A percentile compares a stretch with the other conserved stretches of the same genome.
Conservation (phyloP, 2,888 invertebrate genomes). For the Trichopoda pennipes region DNA sequence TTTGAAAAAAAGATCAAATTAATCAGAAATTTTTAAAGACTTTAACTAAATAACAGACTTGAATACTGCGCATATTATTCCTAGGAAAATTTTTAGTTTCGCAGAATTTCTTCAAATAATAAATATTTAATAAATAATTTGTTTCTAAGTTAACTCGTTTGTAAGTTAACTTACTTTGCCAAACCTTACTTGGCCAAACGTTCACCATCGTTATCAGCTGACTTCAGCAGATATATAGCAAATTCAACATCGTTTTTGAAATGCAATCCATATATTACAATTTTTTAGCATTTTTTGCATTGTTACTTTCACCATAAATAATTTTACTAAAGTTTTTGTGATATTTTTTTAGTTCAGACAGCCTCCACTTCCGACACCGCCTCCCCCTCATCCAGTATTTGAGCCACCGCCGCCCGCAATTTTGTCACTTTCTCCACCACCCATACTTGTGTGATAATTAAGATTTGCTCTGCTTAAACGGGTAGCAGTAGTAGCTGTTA, state of each 20-base stretch:
- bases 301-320: conserved; percentile 83
- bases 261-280: conserved; percentile 82
- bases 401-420: conserved; percentile 58
- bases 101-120: too few relatives aligned
- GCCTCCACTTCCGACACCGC: conserved; percentile 62
- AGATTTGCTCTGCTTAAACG: conserved; percentile 73
- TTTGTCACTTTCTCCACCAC: conserved; percentile 65
- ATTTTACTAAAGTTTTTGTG: conserved; percentile 81
- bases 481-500: too few relatives aligned
- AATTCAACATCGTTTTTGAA: conserved; percentile 85
- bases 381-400: conserved; percentile 59
- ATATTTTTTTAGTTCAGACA: conserved; percentile 78
- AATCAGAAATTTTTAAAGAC: too few relatives aligned
- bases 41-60: too few relatives aligned
- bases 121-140: too few relatives aligned
- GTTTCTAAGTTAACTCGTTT: too few relatives aligned
- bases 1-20: too few relatives aligned
- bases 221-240: conserved; percentile 84
- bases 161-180: too few relatives aligned
- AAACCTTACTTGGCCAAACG: conserved; percentile 80
- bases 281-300: conserved; percentile 83
- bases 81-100: too few relatives aligned
- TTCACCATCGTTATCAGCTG: conserved; percentile 83
- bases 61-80: too few relatives aligned
- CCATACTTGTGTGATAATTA: conserved; percentile 63